These are phyloP conservation scores for Amorpha juglandis DNA, from an alignment of 2,888 invertebrate genomes.

Conservation along the genomic window DNA sequence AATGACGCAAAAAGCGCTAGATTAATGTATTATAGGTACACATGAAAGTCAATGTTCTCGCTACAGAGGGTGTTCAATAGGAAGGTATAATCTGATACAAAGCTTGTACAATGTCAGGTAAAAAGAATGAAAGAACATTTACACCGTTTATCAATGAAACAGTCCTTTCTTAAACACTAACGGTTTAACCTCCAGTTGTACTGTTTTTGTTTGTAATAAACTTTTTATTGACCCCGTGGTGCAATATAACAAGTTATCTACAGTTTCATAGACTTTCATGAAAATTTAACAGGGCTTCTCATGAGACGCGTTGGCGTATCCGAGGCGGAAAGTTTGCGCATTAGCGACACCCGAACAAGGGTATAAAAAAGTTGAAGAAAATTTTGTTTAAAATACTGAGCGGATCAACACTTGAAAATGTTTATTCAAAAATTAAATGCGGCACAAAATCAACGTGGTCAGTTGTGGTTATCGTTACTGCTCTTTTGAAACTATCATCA, in stretches of 20 bases:
- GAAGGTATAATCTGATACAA: no score
- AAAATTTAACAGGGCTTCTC: slow-evolving; percentile 56
- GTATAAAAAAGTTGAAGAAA: slow-evolving; percentile 67
- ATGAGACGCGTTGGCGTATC: slow-evolving; percentile 50
- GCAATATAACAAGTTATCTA: slow-evolving; percentile 15
- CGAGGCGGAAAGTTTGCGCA: slow-evolving; percentile 62
- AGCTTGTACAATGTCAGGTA: no score
- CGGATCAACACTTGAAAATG: slow-evolving; percentile 35
- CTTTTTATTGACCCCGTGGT: slow-evolving; percentile 13
- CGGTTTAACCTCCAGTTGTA: neutral
- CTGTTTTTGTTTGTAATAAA: slow-evolving; percentile 20
- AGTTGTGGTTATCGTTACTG: no score
- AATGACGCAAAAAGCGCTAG: no score
- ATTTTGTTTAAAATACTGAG: slow-evolving; percentile 54
- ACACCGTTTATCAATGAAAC: neutral
- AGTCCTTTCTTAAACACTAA: neutral
- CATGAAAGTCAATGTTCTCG: no score
- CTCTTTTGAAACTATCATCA: no score
- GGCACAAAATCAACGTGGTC: neutral
- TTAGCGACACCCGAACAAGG: slow-evolving; percentile 69
- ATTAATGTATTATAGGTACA: no score
- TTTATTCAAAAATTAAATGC: slow-evolving; percentile 25
- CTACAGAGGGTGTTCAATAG: no score
- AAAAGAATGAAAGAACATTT: neutral
- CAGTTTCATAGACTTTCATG: slow-evolving; percentile 41